These are phyloP conservation scores for Himalopsyche kuldschensis DNA, from an alignment of 2,888 invertebrate species.

Conservation along the genomic window DNA sequence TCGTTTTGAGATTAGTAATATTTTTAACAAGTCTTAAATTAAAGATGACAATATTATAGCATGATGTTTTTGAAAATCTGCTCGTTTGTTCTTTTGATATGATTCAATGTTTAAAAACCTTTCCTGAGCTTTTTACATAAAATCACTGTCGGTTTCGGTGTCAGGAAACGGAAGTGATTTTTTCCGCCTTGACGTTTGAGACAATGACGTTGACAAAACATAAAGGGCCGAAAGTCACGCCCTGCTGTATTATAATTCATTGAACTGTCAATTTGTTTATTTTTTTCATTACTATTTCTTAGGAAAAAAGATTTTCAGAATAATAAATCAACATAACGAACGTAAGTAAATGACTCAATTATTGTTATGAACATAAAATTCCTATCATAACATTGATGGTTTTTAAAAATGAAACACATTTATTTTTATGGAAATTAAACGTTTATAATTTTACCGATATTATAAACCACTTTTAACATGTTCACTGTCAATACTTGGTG, in stretches of 20 bases:
- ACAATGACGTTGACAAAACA: slow-evolving; percentile 26
- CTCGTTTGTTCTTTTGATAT: background rate
- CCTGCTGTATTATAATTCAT: background rate
- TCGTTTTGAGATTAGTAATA: too few relatives aligned
- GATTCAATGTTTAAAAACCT: background rate
- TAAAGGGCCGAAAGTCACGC: slow-evolving; percentile 11
- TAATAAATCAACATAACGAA: background rate
- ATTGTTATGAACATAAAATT: background rate
- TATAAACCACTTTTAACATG: too few relatives aligned
- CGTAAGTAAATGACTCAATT: background rate
- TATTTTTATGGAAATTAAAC: too few relatives aligned
- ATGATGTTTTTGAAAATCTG: too few relatives aligned
- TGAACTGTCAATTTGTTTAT: background rate
- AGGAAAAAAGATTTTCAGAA: background rate
- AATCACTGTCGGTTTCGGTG: background rate
- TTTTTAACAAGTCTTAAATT: too few relatives aligned
- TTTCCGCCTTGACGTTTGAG: background rate
- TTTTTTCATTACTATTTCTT: background rate
- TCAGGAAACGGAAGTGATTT: slow-evolving; percentile 15
- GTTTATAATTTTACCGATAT: too few relatives aligned
- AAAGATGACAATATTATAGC: too few relatives aligned
- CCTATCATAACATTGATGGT: background rate
- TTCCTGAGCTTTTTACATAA: background rate
- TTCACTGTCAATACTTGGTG: too few relatives aligned
- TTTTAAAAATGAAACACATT: too few relatives aligned